These are phyloP conservation scores for Cynaeus angustus DNA, from an alignment of 2,888 invertebrate genomes.

Conservation along the genomic window DNA sequence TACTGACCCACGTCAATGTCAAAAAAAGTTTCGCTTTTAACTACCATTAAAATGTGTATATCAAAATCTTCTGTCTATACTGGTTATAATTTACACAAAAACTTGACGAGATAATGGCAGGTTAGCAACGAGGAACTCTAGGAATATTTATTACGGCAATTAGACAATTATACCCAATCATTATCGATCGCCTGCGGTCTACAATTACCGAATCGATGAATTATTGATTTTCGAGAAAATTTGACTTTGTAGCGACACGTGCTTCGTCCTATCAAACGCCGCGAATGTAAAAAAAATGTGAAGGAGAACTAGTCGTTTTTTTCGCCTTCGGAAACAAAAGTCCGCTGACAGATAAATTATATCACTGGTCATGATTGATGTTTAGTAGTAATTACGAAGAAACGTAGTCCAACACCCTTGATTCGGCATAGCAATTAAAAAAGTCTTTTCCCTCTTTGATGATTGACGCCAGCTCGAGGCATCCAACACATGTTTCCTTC, in stretches of 20 bases:
- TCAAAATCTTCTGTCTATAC: constrained; percentile 29
- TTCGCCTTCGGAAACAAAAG: constrained; percentile 41
- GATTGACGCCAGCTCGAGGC: constrained; percentile 18
- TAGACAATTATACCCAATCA: constrained; percentile 48
- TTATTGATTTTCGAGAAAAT: constrained; percentile 31
- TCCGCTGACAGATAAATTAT: constrained; percentile 57
- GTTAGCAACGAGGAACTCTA: constrained; percentile 32
- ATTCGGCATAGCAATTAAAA: constrained; percentile 28
- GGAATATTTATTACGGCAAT: constrained; percentile 48
- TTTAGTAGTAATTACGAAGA: constrained; percentile 47
- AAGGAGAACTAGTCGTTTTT: too few species aligned
- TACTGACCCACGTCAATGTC: constrained; percentile 46
- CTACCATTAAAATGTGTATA: constrained; percentile 39
- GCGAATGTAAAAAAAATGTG: too few species aligned
- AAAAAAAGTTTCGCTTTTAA: constrained; percentile 30
- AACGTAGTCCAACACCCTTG: constrained; percentile 31
- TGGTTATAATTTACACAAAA: constrained; percentile 41
- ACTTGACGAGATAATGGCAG: constrained; percentile 46
- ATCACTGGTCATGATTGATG: constrained; percentile 57
- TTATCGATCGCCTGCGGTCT: constrained; percentile 39
- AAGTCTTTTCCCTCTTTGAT: constrained; percentile 14
- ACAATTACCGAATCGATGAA: constrained; percentile 27
- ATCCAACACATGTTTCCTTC: neutral
- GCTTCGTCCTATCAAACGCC: neutral
- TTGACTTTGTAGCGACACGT: neutral